Evolutionary conservation across 1,140 invertebrate species (phyloP), one percentile per base, ranked within the genome.

Genomic region (Zeugodacus cucurbitae): DNA sequence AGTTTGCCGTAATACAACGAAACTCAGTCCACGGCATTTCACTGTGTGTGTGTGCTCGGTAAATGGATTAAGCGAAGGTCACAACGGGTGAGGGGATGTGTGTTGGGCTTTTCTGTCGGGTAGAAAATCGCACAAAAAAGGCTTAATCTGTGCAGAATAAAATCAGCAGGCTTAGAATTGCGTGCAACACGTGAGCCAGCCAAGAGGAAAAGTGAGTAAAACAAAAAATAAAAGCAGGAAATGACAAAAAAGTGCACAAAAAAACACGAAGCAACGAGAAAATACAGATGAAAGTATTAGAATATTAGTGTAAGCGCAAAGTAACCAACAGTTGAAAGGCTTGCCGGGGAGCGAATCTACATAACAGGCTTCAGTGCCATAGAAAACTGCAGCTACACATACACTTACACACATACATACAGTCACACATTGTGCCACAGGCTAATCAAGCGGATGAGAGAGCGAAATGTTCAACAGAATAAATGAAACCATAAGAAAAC

Each of bases 121-220:
- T 2, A 2, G 5, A 54, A n/a, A 62, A 26, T 62, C n/a, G 10
- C 58, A 26, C 58, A 62, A 82, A 82, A 82, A 26, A 41, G 34
- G n/a, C 41, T 82, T 82, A 82, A 82, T 82, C 74, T 41, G 7
- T 37, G 7, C 22, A 8, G 44, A 48, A 48, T 48, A 82, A 82
- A 82, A 22, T 78, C 74, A 44, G 74, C 37, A 82, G 74, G 74
- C 74, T 78, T 82, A 26, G 10, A 44, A 22, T 82, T 82, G 74
- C 74, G 74, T 82, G 74, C 74, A 82, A 82, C 74, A 82, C 41
- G 74, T 82, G 8, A 82, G 41, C n/a, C 48, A 82, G 20, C 34
- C 58, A 26, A 10, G 48, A 26, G 26, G 5, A 62, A 62, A 22
- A 62, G n/a, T 26, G 34, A 70, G 32, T 70, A n/a, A 82, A 82